Conservation (phyloP, 2,888 invertebrate species). For the Automeris io region DNA sequence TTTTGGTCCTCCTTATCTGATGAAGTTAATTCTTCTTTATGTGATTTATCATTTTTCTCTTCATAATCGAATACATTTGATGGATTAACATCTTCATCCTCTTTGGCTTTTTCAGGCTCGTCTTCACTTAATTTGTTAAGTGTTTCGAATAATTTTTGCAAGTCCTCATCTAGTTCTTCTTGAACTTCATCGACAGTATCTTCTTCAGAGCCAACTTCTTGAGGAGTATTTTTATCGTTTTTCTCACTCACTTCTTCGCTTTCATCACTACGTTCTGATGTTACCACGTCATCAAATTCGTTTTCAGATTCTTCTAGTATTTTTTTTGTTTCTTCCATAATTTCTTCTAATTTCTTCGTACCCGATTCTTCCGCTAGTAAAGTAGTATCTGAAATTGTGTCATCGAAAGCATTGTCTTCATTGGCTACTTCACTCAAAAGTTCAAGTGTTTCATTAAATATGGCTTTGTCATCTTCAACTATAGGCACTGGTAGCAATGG, state of each 20-base stretch:
- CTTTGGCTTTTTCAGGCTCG: conserved; percentile 13
- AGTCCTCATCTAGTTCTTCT: conserved; percentile 41
- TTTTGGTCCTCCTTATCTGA: conserved; percentile 15
- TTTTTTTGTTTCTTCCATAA: conserved; percentile 15
- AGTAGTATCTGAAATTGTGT: conserved; percentile 9
- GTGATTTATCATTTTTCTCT: conserved; percentile 25
- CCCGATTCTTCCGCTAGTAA: conserved; percentile 12
- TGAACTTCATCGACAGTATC: conserved; percentile 37
- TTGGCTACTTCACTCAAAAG: conserved; percentile 20
- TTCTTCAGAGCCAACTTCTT: conserved; percentile 21
- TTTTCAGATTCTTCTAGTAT: conserved; percentile 9
- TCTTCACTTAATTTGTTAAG: conserved; percentile 34
- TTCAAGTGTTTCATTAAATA: conserved; percentile 27
- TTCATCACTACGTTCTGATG: conserved; percentile 13
- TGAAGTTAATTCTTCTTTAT: conserved; percentile 21
- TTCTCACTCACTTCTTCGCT: conserved; percentile 11
- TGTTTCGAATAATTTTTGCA: conserved; percentile 41
- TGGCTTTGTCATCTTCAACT: conserved; percentile 19
- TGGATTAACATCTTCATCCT: conserved; percentile 12
- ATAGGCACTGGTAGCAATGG: conserved; percentile 17
- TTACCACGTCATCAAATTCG: neutral
- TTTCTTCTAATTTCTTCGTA: conserved; percentile 11
- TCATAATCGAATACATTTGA: conserved; percentile 24
- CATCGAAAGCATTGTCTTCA: conserved; percentile 13
- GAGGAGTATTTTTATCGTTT: conserved; percentile 8